A percentile compares a stretch with the other conserved stretches of the same genome.
These are phyloP conservation scores for Denticeps clupeoides DNA, from an alignment of 2,797 vertebrate species.

Conservation along the genomic window DNA sequence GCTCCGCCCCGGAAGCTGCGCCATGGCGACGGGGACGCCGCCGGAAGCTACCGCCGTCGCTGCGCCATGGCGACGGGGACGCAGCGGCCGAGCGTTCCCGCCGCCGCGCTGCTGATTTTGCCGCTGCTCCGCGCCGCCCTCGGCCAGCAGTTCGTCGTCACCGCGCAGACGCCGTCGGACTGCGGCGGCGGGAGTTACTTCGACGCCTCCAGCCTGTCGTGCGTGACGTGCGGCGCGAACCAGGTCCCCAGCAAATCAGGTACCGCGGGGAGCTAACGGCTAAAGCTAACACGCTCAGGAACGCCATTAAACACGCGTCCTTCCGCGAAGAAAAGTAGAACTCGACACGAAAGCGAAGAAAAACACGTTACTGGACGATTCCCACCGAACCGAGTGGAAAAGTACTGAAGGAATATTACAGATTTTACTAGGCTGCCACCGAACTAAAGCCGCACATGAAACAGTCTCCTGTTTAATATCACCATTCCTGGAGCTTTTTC, in stretches of 20 bases:
- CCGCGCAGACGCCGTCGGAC: slow-evolving; percentile 50
- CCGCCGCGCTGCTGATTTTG: slow-evolving; percentile 28
- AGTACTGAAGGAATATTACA: too few relatives aligned
- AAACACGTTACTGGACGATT: too few relatives aligned
- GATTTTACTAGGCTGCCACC: too few relatives aligned
- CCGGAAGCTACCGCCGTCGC: slow-evolving; percentile 12
- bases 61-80: slow-evolving; percentile 68
- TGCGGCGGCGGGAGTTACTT: slow-evolving; percentile 65
- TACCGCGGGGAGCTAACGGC: too few relatives aligned
- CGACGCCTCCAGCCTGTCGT: slow-evolving; percentile 74
- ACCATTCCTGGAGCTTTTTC: too few relatives aligned
- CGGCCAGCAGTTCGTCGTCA: slow-evolving; percentile 58
- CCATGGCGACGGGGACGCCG: too few relatives aligned
- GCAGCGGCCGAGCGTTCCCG: slow-evolving; percentile 25
- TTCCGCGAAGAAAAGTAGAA: too few relatives aligned
- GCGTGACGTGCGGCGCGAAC: slow-evolving; percentile 68
- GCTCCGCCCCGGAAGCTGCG: too few relatives aligned
- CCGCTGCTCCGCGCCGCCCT: slow-evolving; percentile 10
- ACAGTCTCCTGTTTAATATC: too few relatives aligned
- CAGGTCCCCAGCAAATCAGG: slow-evolving; percentile 59
- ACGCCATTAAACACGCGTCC: background rate
- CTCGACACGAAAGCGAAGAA: too few relatives aligned
- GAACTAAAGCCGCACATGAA: too few relatives aligned
- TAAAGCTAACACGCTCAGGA: background rate
- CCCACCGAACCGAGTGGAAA: too few relatives aligned